Evolutionary conservation across 92 coral and sea anemone species (phyloP), one percentile per base, ranked within the genome.

Genomic region (Siderastrea siderea): DNA sequence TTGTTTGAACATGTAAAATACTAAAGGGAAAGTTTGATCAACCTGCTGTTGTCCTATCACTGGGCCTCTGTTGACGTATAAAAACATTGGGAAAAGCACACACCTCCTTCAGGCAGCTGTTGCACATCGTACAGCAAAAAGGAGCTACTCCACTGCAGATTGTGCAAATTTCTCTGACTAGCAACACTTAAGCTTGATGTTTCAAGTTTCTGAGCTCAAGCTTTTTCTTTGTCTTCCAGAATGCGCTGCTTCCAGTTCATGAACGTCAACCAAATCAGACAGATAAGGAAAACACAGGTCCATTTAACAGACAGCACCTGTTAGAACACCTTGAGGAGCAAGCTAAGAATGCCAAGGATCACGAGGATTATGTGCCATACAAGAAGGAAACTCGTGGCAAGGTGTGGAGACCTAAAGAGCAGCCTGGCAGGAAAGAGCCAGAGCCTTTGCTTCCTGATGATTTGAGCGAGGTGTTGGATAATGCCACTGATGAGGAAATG

Each of bases 361-460:
- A 91, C 44, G 93, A 87, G 48, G 95, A 95, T 78, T 84, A 91
- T 86, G 93, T 97, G 16, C 99, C 99, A 0, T 97, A 93, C 89
- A 97, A 95, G 93, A 97, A 97, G 78, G 99, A 97, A 84, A 97
- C 94, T 0, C 93, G 98, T 4, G 99, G 99, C 54, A 97, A 92
- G 81, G 96, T 97, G 1, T 95, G 90, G 76, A 74, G 79, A 53
- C 88, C 94, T 16, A 88, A 85, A 50, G 77, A 85, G 13, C 74
- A 85, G 75, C 76, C 94, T 16, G 79, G 77, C 26, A 74, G 81
- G 44, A 89, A 91, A 19, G 95, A 94, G 5, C 90, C 90, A 48
- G 75, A 89, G 4, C 87, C 96, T 1, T 80, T 93, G 78, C 95
- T 97, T 38, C 99, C 99, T 1, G 99, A 97, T 68, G 99, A 97